These are phyloP conservation scores for Elgaria multicarinata DNA, from an alignment of 2,113 vertebrate species.

Conservation along the genomic window DNA sequence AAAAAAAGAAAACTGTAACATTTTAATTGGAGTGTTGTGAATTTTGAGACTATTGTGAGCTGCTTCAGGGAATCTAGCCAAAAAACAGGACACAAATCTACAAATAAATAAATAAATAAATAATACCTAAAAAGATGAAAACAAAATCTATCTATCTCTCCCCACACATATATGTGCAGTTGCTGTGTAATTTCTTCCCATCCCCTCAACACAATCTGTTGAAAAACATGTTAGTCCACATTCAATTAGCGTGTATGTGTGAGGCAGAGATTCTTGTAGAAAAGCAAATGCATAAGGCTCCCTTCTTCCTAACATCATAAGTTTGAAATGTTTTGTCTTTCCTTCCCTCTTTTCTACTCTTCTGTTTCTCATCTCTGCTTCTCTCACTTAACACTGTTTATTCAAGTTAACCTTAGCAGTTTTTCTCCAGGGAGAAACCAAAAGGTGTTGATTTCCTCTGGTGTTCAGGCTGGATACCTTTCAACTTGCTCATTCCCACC, in stretches of 20 bases:
- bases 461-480: constrained; percentile 60
- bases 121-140: neutral
- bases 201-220: neutral
- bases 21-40: neutral
- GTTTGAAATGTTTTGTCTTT: neutral
- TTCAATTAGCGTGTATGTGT: neutral
- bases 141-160: neutral
- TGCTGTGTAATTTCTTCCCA: neutral
- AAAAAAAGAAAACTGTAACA: no score
- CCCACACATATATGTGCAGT: neutral
- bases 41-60: neutral
- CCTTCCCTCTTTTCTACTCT: neutral
- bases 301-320: neutral
- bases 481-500: constrained; percentile 60
- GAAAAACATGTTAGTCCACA: neutral
- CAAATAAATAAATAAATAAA: neutral
- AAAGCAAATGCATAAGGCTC: neutral
- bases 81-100: neutral
- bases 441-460: constrained; percentile 58
- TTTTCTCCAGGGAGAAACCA: constrained; percentile 57
- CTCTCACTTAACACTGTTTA: constrained; percentile 55
- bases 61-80: neutral
- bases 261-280: neutral
- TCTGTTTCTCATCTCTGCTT: neutral
- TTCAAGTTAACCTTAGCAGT: constrained; percentile 50